Conservation (phyloP, 30 jellyfish, hydroid and myxozoan genomes). For the Haliclystus octoradiatus region DNA sequence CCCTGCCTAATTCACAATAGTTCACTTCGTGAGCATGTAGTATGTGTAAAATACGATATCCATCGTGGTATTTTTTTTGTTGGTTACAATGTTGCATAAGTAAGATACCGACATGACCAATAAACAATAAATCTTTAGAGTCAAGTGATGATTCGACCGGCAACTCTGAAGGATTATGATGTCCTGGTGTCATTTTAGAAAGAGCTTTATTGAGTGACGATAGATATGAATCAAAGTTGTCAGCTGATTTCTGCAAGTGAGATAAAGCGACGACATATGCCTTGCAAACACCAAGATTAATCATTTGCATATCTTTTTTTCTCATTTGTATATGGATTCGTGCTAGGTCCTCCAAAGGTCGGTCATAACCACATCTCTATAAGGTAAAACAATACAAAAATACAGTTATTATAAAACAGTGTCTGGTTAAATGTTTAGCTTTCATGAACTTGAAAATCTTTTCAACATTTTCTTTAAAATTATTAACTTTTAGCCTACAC, state of each 20-base stretch:
- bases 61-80: conserved; percentile 7
- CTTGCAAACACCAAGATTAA: not conserved
- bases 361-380: not conserved
- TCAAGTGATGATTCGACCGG: not conserved
- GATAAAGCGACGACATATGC: not conserved
- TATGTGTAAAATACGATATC: conserved; percentile 15
- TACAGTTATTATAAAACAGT: too few species aligned
- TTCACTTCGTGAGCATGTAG: conserved; percentile 34
- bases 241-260: not conserved
- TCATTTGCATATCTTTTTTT: not conserved
- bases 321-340: not conserved
- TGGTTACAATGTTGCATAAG: conserved; percentile 18
- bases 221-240: not conserved
- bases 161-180: not conserved
- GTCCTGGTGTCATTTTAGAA: not conserved
- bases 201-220: not conserved
- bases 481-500: too few species aligned
- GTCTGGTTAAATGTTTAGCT: too few species aligned
- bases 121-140: conserved; percentile 20
- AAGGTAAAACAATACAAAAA: too few species aligned
- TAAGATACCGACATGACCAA: conserved; percentile 53
- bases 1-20: conserved; percentile 19
- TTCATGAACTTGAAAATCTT: too few species aligned
- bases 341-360: not conserved
- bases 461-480: too few species aligned